Base-by-base conservation (phyloP, 2,888 invertebrate species). In the Phengaris alcon region DNA sequence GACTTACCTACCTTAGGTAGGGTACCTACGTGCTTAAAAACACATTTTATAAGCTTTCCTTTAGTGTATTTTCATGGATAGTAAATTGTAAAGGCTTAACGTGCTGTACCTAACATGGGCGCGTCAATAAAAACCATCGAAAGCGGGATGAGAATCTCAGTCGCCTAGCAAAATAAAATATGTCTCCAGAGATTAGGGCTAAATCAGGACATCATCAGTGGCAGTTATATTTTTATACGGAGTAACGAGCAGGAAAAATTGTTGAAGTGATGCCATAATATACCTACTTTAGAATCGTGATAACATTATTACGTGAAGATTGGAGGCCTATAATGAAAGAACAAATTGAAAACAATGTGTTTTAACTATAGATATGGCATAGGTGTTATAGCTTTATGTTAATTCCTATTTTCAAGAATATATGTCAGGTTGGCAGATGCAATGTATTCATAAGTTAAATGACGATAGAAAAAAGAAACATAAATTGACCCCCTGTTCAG, bases 111-210 rank as follows among this genome's bases (percentile, higher is more conserved):
- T n/a, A 48, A 48, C 15, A 70, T 70, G 51, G 15, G 70, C 10
- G 12, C 12, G 48, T 22, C 48, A 69, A 69, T 69, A 70, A 12
- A 70, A 48, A 51, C 51, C 70, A 10, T 9, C 70, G 51, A 51
- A 10, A 64, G 64, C 35, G 22, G 15, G 64, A 64, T 64, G 69
- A 69, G 70, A 70, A 51, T 70, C 70, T 70, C 70, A 15, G 70
- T 70, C 51, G 70, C 51, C 51, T 51, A 10, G 70, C 70, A 70
- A 70, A 64, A 64, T 35, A 35, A 35, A 44, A 51, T 70, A 22
- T 70, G 15, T 70, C 48, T 51, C 70, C 15, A 15, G 69, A 15
- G 69, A 69, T 48, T 70, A 70, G 70, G 48, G 70, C 64, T 22
- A 22, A 70, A 70, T 51, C 51, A 48, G 70, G 70, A 15, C 70